phyloP scores from a whole-genome alignment of 2,113 vertebrate species.

The Hydropotes inermis region DNA sequence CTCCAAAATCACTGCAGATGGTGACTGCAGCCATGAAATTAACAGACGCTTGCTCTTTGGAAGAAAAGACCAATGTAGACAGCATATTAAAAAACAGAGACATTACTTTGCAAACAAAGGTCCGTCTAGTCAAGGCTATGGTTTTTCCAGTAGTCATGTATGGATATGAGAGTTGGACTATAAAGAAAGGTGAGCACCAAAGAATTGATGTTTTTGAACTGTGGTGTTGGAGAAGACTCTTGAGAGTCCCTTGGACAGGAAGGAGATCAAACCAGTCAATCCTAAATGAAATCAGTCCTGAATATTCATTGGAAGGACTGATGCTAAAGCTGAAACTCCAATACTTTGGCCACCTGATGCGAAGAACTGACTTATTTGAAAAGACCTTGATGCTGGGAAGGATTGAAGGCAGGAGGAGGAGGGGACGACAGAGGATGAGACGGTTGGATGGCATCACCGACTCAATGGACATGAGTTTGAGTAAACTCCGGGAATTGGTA shows the following conservation, averaged over 20 bases:
- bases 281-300: background rate
- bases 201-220: background rate
- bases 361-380: background rate
- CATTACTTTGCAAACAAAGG: background rate
- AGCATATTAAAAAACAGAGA: background rate
- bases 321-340: background rate
- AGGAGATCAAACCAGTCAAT: background rate
- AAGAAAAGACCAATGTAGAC: background rate
- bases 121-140: background rate
- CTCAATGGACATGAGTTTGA: background rate
- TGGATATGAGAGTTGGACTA: background rate
- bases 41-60: background rate
- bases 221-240: background rate
- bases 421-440: background rate
- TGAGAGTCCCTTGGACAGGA: background rate
- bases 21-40: background rate
- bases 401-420: background rate
- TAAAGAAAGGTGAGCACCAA: rapidly evolving
- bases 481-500: background rate
- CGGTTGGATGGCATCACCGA: background rate
- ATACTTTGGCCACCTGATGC: background rate
- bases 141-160: background rate
- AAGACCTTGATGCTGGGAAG: background rate
- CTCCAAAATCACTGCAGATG: background rate
- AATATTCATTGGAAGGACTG: background rate